These are phyloP conservation scores for Sitobion miscanthi DNA, from an alignment of 1,140 invertebrate genomes.

Conservation along the genomic window DNA sequence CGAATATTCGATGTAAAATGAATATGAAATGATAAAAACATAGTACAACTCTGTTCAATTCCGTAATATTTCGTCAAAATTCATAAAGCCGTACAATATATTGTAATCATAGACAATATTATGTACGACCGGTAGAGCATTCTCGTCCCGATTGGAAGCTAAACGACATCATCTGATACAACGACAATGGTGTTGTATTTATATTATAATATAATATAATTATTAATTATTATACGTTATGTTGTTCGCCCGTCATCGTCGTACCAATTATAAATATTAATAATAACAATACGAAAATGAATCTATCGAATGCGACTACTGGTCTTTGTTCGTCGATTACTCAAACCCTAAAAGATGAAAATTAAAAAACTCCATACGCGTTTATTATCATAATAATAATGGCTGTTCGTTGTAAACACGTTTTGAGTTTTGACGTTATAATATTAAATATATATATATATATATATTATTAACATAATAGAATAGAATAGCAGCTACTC, in stretches of 20 bases:
- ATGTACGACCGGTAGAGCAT: not conserved
- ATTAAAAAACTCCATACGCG: not conserved
- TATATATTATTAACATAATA: not conserved
- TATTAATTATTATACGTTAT: not conserved
- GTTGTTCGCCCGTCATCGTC: not conserved
- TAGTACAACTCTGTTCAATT: not conserved
- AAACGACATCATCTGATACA: not conserved
- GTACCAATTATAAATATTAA: not conserved
- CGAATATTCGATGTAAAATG: too few species aligned
- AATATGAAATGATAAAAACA: too few species aligned
- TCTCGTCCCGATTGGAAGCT: not conserved
- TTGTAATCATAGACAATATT: not conserved
- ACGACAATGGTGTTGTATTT: not conserved
- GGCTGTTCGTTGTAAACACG: too few species aligned
- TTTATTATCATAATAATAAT: too few species aligned
- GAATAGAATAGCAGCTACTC: not conserved
- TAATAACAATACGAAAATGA: not conserved
- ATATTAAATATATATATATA: too few species aligned
- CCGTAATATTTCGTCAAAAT: not conserved
- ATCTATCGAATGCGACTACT: not conserved
- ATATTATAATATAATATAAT: not conserved
- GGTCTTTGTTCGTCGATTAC: not conserved
- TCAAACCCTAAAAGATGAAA: not conserved
- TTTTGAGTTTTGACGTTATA: too few species aligned
- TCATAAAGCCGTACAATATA: not conserved